Percentiles rank a stretch among this genome's conserved stretches.
Conservation (phyloP, 2,113 vertebrate species). For the Zeus faber region DNA sequence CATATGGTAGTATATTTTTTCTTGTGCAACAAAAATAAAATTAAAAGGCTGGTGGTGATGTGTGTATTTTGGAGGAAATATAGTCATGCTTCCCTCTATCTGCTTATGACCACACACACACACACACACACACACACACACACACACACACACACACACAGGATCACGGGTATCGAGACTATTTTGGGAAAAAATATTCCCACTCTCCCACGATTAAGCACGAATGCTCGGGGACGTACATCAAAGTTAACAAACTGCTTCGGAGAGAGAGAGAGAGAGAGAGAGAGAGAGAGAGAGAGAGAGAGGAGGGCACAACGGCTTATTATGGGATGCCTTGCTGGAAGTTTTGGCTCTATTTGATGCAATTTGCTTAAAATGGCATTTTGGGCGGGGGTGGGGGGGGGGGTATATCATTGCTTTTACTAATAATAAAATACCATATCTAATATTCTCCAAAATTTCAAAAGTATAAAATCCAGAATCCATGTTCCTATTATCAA, state of each 20-base stretch:
- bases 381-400: neutral
- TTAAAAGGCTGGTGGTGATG: neutral
- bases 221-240: slow-evolving; percentile 8
- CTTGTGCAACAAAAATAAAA: neutral
- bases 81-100: neutral
- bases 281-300: neutral
- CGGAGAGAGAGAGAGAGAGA: neutral
- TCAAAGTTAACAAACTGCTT: slow-evolving; percentile 20
- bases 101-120: slow-evolving; percentile 14
- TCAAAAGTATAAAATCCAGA: too few species aligned
- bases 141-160: too few species aligned
- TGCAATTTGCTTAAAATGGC: slow-evolving; percentile 17
- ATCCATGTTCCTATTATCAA: too few species aligned
- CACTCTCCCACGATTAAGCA: slow-evolving; percentile 16
- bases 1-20: too few species aligned
- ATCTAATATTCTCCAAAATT: slow-evolving; percentile 17
- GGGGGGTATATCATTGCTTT: neutral
- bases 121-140: too few species aligned
- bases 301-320: neutral
- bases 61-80: slow-evolving; percentile 1
- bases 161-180: slow-evolving; percentile 10
- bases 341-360: slow-evolving; percentile 10
- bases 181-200: slow-evolving; percentile 17
- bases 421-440: slow-evolving; percentile 1
- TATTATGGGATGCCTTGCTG: slow-evolving; percentile 3